These are phyloP conservation scores for Melanotaenia maccullochi DNA, from an alignment of 2,797 vertebrate genomes.

Conservation along the genomic window DNA sequence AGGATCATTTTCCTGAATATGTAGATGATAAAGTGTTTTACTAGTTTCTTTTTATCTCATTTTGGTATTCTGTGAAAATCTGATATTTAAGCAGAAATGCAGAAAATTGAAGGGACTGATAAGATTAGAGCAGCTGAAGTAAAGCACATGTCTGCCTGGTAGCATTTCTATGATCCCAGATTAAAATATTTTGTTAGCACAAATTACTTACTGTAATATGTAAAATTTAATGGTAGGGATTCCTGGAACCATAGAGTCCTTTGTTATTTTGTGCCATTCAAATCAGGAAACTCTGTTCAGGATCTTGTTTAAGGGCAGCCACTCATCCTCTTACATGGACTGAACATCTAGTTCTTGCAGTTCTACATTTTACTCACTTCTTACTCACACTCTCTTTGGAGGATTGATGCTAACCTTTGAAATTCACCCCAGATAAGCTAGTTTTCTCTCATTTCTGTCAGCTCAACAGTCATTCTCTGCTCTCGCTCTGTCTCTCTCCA, in stretches of 20 bases:
- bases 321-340: background rate
- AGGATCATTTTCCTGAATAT: too few relatives aligned
- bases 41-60: background rate
- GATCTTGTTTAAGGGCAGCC: background rate
- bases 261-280: background rate
- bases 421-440: background rate
- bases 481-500: constrained; percentile 65
- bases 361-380: background rate
- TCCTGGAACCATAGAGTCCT: background rate
- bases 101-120: background rate
- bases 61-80: background rate
- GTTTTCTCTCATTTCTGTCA: background rate
- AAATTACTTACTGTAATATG: background rate
- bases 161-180: background rate
- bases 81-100: background rate
- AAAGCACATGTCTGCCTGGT: background rate
- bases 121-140: background rate
- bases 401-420: background rate
- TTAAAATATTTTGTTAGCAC: background rate
- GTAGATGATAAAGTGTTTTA: too few relatives aligned
- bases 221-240: background rate
- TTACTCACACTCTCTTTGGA: background rate
- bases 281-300: background rate
- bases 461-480: constrained; percentile 8
- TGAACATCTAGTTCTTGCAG: background rate